Conservation (phyloP, 92 coral and sea anemone genomes). For the Meandrina meandrites region DNA sequence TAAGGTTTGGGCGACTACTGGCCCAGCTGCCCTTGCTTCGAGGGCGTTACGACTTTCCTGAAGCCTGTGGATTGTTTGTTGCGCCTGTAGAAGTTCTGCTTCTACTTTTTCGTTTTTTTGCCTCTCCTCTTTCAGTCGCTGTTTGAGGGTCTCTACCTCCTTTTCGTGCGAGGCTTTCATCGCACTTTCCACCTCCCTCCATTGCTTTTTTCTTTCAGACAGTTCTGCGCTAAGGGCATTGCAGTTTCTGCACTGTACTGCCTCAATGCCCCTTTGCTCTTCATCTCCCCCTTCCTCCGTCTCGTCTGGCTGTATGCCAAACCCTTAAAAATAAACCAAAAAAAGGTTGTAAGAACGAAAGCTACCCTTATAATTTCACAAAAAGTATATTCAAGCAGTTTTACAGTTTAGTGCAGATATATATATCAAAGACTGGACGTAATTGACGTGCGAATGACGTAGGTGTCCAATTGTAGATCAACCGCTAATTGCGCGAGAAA, state of each 20-base stretch:
- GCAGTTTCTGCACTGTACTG: not conserved
- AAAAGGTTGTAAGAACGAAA: not conserved
- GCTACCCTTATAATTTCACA: no score
- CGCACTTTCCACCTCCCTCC: not conserved
- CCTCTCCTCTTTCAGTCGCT: not conserved
- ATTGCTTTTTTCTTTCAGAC: not conserved
- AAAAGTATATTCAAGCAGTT: no score
- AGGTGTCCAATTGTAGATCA: no score
- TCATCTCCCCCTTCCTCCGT: not conserved
- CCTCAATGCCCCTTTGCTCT: not conserved
- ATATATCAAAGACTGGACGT: no score
- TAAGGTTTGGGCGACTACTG: no score
- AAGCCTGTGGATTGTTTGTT: no score
- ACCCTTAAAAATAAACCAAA: not conserved
- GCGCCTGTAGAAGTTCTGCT: not conserved
- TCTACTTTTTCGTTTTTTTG: not conserved
- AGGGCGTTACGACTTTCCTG: no score
- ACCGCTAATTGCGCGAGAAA: no score
- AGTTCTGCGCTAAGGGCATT: not conserved
- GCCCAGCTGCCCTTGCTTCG: no score
- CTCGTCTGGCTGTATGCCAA: not conserved
- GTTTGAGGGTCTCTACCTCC: not conserved
- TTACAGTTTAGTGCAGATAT: no score
- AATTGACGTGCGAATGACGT: no score
- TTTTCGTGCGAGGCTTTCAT: not conserved